These are phyloP conservation scores for Tringa solitaria DNA, from an alignment of 2,113 vertebrate species.

Conservation along the genomic window DNA sequence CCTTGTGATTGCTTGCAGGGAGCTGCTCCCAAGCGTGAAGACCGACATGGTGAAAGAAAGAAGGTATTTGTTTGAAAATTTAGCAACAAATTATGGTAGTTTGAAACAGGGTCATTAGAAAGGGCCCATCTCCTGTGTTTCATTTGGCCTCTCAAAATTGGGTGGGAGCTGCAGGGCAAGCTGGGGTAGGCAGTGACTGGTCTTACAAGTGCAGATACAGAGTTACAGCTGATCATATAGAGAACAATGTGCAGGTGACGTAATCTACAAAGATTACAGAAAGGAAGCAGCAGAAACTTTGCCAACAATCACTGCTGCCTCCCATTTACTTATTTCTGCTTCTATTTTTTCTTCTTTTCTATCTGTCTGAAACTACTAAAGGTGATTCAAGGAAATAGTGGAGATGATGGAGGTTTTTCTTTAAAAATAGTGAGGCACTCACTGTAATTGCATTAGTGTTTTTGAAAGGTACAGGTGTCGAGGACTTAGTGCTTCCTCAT, in stretches of 20 bases:
- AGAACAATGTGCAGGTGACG: neutral
- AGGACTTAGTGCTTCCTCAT: neutral
- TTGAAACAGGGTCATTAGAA: neutral
- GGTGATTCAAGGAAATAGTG: neutral
- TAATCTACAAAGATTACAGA: neutral
- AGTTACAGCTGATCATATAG: neutral
- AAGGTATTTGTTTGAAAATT: neutral
- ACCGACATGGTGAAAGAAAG: accelerated
- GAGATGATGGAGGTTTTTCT: neutral
- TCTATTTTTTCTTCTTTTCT: neutral
- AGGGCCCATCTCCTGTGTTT: neutral
- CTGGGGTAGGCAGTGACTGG: neutral
- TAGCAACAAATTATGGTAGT: neutral
- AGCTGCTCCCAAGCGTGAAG: neutral
- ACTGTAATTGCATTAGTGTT: neutral
- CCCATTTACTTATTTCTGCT: neutral
- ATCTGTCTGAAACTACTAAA: neutral
- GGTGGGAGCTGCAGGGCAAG: neutral
- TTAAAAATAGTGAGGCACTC: neutral
- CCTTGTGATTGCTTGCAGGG: neutral
- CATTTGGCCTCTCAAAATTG: neutral
- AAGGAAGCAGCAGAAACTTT: neutral
- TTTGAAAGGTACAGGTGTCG: neutral
- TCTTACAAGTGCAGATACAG: neutral
- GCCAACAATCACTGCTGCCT: neutral